Percentiles rank a stretch among this genome's conserved stretches.
Evolutionary conservation across 2,113 vertebrate genomes (phyloP).

Genomic region (Scopus umbretta): DNA sequence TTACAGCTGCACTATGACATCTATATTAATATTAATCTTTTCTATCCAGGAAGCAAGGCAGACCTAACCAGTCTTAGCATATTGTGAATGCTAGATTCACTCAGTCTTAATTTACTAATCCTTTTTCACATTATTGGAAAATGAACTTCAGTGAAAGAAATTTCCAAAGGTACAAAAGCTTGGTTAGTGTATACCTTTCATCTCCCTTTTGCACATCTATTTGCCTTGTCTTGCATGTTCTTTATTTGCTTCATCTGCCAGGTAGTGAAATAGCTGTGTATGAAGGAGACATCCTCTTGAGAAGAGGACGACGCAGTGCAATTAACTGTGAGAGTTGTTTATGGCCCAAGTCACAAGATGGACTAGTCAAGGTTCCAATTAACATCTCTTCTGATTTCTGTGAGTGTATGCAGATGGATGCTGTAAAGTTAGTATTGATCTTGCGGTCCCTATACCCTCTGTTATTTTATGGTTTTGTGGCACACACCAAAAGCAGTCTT

Average conservation of each 20-base stretch:
- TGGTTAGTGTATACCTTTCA: neutral
- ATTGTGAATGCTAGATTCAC: neutral
- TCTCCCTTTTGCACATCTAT: neutral
- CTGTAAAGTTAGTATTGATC: neutral
- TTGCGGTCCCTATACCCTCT: neutral
- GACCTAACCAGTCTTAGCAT: neutral
- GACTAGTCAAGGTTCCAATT: constrained; percentile 60
- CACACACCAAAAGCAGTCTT: neutral
- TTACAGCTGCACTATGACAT: neutral
- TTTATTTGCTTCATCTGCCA: neutral
- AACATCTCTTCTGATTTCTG: constrained; percentile 65
- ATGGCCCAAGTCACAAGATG: constrained; percentile 64
- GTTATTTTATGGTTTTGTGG: neutral
- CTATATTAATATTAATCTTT: neutral
- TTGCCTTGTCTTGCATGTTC: neutral
- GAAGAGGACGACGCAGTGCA: constrained; percentile 50
- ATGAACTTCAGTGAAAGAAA: neutral
- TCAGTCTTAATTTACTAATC: neutral
- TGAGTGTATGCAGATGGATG: constrained; percentile 13
- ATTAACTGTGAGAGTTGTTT: constrained; percentile 61
- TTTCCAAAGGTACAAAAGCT: neutral
- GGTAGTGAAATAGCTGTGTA: constrained; percentile 1
- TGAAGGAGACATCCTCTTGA: constrained; percentile 56
- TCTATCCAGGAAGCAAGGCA: neutral
- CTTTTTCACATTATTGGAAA: neutral